phyloP scores from a whole-genome alignment of 2,113 vertebrate species.

The Campylomormyrus numenius region DNA sequence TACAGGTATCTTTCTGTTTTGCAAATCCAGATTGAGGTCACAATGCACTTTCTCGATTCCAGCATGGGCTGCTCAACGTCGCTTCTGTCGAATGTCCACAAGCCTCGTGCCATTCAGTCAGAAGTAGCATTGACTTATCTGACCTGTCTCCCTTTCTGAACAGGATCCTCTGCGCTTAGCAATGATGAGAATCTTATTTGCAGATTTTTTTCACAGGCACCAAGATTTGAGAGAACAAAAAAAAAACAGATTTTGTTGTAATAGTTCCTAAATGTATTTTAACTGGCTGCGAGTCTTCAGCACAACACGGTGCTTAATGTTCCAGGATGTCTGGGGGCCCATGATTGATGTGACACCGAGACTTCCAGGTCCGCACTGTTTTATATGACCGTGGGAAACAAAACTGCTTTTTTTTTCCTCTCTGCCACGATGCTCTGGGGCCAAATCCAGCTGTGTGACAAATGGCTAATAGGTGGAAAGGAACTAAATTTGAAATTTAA shows the following conservation, averaged over 20 bases:
- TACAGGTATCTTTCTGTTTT: neutral
- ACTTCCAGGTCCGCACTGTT: neutral
- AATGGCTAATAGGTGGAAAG: conserved; percentile 2
- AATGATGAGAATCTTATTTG: neutral
- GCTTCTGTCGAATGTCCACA: neutral
- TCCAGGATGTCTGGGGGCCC: conserved; percentile 24
- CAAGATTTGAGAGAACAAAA: neutral
- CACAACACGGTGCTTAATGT: conserved; percentile 23
- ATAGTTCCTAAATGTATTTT: conserved; percentile 35
- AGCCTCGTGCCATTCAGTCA: neutral
- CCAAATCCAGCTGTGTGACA: conserved; percentile 10
- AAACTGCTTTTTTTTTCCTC: neutral
- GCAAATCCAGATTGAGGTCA: neutral
- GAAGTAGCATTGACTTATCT: neutral
- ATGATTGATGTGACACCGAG: conserved; percentile 19
- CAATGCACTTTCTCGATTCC: neutral
- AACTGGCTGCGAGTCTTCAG: conserved; percentile 19
- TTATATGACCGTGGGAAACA: conserved; percentile 8
- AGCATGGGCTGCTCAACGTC: neutral
- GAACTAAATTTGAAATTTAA: neutral
- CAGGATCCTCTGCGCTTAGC: neutral
- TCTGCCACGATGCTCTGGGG: neutral
- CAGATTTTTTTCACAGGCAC: conserved; percentile 18
- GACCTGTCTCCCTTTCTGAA: neutral
- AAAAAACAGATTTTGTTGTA: conserved; percentile 25